phyloP scores from a whole-genome alignment of 2,113 vertebrate genomes.

The Butastur rufipennis region DNA sequence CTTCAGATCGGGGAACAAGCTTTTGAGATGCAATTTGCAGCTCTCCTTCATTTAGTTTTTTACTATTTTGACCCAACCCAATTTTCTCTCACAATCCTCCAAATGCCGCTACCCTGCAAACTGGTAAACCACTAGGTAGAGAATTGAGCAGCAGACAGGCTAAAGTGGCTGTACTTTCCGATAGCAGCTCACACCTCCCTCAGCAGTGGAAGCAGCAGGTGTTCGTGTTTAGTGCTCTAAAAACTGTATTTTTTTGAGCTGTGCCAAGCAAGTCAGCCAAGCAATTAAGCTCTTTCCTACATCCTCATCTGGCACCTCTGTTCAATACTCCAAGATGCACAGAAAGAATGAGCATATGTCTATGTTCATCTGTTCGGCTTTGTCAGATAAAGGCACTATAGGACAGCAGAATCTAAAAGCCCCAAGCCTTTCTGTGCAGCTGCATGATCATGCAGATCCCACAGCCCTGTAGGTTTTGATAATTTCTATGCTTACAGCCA shows the following conservation, averaged over 20 bases:
- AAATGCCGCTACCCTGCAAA: background rate
- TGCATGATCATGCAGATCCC: background rate
- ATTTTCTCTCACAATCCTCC: background rate
- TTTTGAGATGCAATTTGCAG: background rate
- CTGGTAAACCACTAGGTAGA: background rate
- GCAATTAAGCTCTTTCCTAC: background rate
- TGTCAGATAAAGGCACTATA: rapidly evolving
- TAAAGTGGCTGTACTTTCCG: background rate
- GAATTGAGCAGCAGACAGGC: background rate
- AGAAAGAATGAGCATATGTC: background rate
- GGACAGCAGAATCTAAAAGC: background rate
- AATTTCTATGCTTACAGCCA: background rate
- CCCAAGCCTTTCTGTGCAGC: background rate
- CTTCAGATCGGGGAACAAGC: background rate
- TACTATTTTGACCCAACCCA: background rate
- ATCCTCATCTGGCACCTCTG: background rate
- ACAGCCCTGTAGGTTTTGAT: background rate
- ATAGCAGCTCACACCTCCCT: background rate
- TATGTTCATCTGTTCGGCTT: background rate
- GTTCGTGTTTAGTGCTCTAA: background rate
- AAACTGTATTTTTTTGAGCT: background rate
- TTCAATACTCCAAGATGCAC: background rate
- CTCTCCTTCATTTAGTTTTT: background rate
- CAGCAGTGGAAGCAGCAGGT: background rate
- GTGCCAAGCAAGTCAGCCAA: background rate